Percentiles rank a stretch among this genome's conserved stretches.
Conservation (phyloP, 2,888 invertebrate genomes). For the Timema podura region DNA sequence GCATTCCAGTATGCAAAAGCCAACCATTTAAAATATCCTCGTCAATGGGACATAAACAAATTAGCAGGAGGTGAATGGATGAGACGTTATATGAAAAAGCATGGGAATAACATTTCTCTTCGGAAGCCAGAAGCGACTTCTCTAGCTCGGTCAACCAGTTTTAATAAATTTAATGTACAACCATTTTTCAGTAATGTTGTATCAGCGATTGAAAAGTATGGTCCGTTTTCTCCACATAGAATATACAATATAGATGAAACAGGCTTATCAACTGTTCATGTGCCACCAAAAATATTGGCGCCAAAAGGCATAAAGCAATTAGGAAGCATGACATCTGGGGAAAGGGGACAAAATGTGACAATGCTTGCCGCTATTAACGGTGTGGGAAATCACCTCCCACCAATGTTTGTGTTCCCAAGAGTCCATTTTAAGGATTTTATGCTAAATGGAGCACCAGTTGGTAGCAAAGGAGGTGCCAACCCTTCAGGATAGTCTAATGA, state of each 20-base stretch:
- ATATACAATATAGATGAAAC: conserved; percentile 30
- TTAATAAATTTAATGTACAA: no score
- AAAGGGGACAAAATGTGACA: conserved; percentile 34
- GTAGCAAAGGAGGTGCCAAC: conserved; percentile 30
- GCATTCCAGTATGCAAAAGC: no score
- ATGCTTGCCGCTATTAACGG: conserved; percentile 34
- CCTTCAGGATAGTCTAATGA: conserved; percentile 26
- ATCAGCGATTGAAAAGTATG: no score
- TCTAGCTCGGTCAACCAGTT: no score
- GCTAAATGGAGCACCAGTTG: conserved; percentile 33
- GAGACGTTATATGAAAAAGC: no score
- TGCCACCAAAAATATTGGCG: conserved; percentile 37
- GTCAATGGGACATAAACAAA: no score
- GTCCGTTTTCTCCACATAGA: conserved; percentile 14
- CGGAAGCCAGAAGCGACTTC: no score
- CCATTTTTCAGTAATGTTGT: no score
- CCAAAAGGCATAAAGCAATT: conserved; percentile 37
- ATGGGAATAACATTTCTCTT: no score
- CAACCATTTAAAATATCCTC: no score
- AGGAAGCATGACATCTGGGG: conserved; percentile 28
- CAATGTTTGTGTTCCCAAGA: conserved; percentile 36
- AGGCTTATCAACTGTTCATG: conserved; percentile 33
- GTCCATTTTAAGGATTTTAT: conserved; percentile 34
- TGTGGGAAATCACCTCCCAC: conserved; percentile 34
- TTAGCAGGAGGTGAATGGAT: no score